Evolutionary conservation across 2,113 vertebrate species (phyloP).

Genomic region (Tupaia tana): DNA sequence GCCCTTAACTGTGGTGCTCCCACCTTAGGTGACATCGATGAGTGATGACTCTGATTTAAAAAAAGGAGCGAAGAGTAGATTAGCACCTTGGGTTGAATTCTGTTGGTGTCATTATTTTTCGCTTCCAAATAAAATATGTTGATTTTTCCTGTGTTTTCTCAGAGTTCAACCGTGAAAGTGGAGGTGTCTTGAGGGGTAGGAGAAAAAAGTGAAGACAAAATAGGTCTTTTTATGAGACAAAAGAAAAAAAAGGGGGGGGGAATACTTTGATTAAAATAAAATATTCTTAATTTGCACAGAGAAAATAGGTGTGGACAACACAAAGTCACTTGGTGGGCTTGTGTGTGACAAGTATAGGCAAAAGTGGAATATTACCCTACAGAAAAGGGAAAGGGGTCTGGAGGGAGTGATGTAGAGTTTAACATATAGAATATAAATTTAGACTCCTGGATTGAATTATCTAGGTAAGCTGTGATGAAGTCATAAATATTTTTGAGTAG

Average conservation of each 20-base stretch:
- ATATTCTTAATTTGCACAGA: slow-evolving; percentile 4
- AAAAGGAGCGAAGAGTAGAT: slow-evolving; percentile 82
- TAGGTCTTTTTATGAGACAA: slow-evolving; percentile 57
- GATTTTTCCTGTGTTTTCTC: slow-evolving; percentile 82
- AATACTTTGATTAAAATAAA: slow-evolving; percentile 59
- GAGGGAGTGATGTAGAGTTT: background rate
- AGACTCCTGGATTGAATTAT: slow-evolving; percentile 49
- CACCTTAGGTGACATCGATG: slow-evolving; percentile 76
- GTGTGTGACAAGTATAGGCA: background rate
- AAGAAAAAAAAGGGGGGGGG: slow-evolving; percentile 38
- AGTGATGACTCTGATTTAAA: slow-evolving; percentile 77
- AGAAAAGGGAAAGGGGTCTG: background rate
- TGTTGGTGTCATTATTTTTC: slow-evolving; percentile 69
- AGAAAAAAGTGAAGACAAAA: slow-evolving; percentile 69
- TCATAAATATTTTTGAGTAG: slow-evolving; percentile 16
- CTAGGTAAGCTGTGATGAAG: slow-evolving; percentile 28
- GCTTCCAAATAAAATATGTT: slow-evolving; percentile 82
- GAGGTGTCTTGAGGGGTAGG: slow-evolving; percentile 66
- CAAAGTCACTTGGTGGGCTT: background rate
- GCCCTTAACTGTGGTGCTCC: slow-evolving; percentile 72
- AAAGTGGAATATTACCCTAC: background rate
- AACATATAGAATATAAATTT: background rate
- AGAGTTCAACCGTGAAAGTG: slow-evolving; percentile 80
- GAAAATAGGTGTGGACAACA: background rate
- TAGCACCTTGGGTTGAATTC: slow-evolving; percentile 79